Percentiles rank a stretch among this genome's conserved stretches.
phyloP scores from a whole-genome alignment of 2,113 vertebrate species.

The Labrus mixtus region DNA sequence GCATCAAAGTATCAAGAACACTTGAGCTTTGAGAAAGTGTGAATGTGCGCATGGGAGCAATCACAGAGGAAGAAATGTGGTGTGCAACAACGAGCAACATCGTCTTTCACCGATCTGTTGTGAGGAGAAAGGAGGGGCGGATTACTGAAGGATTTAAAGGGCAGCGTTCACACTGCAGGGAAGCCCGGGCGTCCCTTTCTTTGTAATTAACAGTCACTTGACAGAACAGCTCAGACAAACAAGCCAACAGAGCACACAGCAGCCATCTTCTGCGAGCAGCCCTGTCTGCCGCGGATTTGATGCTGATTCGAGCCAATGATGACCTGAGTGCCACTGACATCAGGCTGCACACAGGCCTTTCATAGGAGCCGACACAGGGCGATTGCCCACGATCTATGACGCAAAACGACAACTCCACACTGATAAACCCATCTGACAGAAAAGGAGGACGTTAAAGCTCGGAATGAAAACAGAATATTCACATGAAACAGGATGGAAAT shows the following conservation, averaged over 20 bases:
- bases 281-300: conserved; percentile 52
- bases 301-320: conserved; percentile 75
- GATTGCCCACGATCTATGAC: conserved; percentile 55
- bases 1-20: conserved; percentile 14
- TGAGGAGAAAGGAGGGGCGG: conserved; percentile 32
- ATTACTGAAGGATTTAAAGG: conserved; percentile 25
- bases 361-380: conserved; percentile 43
- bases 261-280: conserved; percentile 63
- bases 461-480: conserved; percentile 12
- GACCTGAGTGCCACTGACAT: conserved; percentile 67
- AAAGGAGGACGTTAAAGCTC: neutral
- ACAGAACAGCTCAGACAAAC: conserved; percentile 60
- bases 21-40: conserved; percentile 13
- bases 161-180: conserved; percentile 46
- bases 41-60: conserved; percentile 10
- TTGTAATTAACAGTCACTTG: conserved; percentile 65
- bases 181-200: conserved; percentile 31
- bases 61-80: conserved; percentile 2
- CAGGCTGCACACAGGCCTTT: conserved; percentile 45
- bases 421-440: conserved; percentile 45
- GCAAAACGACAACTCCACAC: conserved; percentile 7
- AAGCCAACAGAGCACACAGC: conserved; percentile 51
- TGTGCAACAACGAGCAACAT: conserved; percentile 44
- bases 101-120: conserved; percentile 37
- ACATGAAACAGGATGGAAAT: neutral